Evolutionary conservation across 2,113 vertebrate genomes (phyloP).

Genomic region (Xenus cinereus): DNA sequence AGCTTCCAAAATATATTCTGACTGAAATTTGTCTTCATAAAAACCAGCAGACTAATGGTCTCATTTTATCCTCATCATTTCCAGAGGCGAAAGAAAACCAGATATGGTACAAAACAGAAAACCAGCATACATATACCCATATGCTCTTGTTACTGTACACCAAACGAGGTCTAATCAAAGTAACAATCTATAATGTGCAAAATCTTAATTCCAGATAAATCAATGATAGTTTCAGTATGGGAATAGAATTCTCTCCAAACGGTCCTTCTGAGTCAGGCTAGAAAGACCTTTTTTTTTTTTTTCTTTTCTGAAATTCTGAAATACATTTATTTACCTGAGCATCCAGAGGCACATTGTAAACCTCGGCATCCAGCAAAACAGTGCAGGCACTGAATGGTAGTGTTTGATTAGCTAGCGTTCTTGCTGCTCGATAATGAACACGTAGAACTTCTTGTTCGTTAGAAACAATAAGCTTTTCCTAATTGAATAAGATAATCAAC

Average conservation of each 20-base stretch:
- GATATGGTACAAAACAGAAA: background rate
- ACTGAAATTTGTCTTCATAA: background rate
- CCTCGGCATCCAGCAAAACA: constrained; percentile 93
- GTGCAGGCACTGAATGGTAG: constrained; percentile 98
- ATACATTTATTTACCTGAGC: constrained; percentile 80
- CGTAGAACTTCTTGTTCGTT: constrained; percentile 97
- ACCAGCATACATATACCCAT: fast-evolving
- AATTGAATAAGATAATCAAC: background rate
- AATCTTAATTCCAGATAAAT: background rate
- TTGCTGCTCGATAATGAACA: constrained; percentile 95
- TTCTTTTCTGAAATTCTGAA: background rate
- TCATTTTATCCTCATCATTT: background rate
- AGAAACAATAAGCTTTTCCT: constrained; percentile 98
- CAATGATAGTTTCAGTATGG: background rate
- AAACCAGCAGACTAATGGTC: background rate
- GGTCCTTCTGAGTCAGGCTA: background rate
- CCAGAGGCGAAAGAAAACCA: background rate
- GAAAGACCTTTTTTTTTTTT: background rate
- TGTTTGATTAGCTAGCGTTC: constrained; percentile 95
- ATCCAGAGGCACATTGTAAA: constrained; percentile 96
- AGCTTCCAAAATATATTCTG: background rate
- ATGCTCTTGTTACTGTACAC: background rate
- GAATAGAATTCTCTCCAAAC: background rate
- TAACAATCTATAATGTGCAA: background rate
- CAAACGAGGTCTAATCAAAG: background rate